Evolutionary conservation across 1,140 invertebrate species (phyloP).

Genomic region (Potamilus streckersoni): DNA sequence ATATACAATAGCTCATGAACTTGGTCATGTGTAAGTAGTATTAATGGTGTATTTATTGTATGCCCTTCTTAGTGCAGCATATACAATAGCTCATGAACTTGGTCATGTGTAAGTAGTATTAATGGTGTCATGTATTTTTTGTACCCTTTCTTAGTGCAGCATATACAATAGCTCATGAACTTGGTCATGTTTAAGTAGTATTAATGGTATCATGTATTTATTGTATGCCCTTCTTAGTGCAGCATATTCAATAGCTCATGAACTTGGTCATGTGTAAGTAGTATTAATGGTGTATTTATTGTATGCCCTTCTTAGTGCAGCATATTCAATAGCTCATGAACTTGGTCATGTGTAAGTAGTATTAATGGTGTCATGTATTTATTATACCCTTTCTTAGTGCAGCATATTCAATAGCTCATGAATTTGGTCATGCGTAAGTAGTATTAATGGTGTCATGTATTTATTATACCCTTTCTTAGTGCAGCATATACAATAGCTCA

Average conservation of each 20-base stretch:
- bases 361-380: too few relatives aligned
- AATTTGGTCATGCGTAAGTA: slow-evolving; percentile 91
- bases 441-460: too few relatives aligned
- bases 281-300: too few relatives aligned
- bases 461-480: slow-evolving; percentile 73
- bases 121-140: too few relatives aligned
- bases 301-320: slow-evolving; percentile 80
- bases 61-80: slow-evolving; percentile 85
- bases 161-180: slow-evolving; percentile 91
- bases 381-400: slow-evolving; percentile 77
- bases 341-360: slow-evolving; percentile 89
- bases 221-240: slow-evolving; percentile 77
- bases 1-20: slow-evolving; percentile 91
- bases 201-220: too few relatives aligned
- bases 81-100: slow-evolving; percentile 92
- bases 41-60: too few relatives aligned
- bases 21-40: slow-evolving; percentile 88
- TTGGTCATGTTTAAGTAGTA: slow-evolving; percentile 88
- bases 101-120: slow-evolving; percentile 85
- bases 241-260: slow-evolving; percentile 92
- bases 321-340: slow-evolving; percentile 93
- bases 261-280: slow-evolving; percentile 92
- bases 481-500: slow-evolving; percentile 92
- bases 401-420: slow-evolving; percentile 92
- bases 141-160: slow-evolving; percentile 81